Percentiles rank a stretch among this genome's conserved stretches.
These are phyloP conservation scores for Epirrhoe tristata DNA, from an alignment of 2,888 invertebrate species.

Conservation along the genomic window DNA sequence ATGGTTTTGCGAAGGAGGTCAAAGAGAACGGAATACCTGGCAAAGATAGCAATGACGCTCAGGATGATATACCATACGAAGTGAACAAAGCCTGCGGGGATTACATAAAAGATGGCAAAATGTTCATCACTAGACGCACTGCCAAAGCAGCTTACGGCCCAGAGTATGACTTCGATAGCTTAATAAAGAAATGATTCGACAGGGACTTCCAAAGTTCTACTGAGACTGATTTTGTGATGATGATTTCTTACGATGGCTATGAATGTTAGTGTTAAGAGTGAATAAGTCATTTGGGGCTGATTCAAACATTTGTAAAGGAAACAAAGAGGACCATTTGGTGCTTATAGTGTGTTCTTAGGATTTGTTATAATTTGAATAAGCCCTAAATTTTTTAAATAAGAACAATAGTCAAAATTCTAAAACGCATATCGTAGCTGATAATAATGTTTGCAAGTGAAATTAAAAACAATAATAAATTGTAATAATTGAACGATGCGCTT, in stretches of 20 bases:
- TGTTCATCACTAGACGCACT: conserved; percentile 70
- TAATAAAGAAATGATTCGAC: conserved; percentile 77
- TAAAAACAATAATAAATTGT: conserved; percentile 60
- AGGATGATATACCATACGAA: conserved; percentile 67
- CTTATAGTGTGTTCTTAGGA: conserved; percentile 49
- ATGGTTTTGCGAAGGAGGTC: conserved; percentile 48
- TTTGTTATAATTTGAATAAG: conserved; percentile 52
- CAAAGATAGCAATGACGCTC: conserved; percentile 54
- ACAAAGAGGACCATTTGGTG: conserved; percentile 50
- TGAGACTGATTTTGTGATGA: conserved; percentile 82
- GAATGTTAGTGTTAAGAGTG: conserved; percentile 56
- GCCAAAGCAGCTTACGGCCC: conserved; percentile 65
- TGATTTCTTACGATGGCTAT: conserved; percentile 63
- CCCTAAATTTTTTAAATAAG: conserved; percentile 43
- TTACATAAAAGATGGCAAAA: conserved; percentile 67
- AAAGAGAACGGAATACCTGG: conserved; percentile 50
- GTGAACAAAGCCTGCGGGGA: conserved; percentile 70
- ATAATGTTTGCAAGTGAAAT: conserved; percentile 55
- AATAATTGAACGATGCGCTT: conserved; percentile 57
- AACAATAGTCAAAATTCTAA: conserved; percentile 55
- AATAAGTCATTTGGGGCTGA: conserved; percentile 53
- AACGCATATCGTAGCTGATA: conserved; percentile 71
- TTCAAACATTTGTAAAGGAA: conserved; percentile 46
- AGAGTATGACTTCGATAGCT: conserved; percentile 68
- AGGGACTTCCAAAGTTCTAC: conserved; percentile 62